Evolutionary conservation across 2,888 invertebrate genomes (phyloP).

Genomic region (Acleris laterana): DNA sequence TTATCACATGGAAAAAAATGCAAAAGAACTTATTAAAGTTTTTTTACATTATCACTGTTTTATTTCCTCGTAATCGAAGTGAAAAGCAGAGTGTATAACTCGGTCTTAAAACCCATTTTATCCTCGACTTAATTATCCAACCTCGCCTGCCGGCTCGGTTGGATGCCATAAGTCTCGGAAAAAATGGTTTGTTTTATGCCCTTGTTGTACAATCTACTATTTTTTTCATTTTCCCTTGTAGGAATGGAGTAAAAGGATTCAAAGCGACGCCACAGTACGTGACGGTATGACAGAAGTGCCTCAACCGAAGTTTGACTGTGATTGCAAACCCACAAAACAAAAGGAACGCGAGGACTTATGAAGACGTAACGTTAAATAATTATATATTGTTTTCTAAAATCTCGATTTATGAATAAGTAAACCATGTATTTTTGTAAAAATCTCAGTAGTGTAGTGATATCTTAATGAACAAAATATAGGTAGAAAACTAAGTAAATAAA

Average conservation of each 20-base stretch:
- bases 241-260: slow-evolving; percentile 90
- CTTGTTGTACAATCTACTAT: too few species aligned
- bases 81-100: too few species aligned
- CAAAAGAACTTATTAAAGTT: too few species aligned
- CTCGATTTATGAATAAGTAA: background rate
- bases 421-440: slow-evolving; percentile 11
- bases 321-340: slow-evolving; percentile 49
- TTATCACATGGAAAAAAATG: too few species aligned
- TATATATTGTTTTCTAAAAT: background rate
- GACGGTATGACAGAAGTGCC: slow-evolving; percentile 71
- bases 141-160: too few species aligned
- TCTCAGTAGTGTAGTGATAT: slow-evolving; percentile 12
- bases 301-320: slow-evolving; percentile 61
- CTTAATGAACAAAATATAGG: slow-evolving; percentile 1
- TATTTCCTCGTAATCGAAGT: too few species aligned
- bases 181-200: too few species aligned
- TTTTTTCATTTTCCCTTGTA: slow-evolving; percentile 56
- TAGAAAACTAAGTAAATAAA: slow-evolving; percentile 15
- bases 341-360: slow-evolving; percentile 64
- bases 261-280: slow-evolving; percentile 63
- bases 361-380: slow-evolving; percentile 35
- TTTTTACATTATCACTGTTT: too few species aligned
- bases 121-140: too few species aligned
- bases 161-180: too few species aligned
- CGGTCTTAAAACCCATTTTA: too few species aligned